A percentile compares a stretch with the other conserved stretches of the same genome.
Evolutionary conservation across 2,113 vertebrate species (phyloP).

Genomic region (Zosterops lateralis): DNA sequence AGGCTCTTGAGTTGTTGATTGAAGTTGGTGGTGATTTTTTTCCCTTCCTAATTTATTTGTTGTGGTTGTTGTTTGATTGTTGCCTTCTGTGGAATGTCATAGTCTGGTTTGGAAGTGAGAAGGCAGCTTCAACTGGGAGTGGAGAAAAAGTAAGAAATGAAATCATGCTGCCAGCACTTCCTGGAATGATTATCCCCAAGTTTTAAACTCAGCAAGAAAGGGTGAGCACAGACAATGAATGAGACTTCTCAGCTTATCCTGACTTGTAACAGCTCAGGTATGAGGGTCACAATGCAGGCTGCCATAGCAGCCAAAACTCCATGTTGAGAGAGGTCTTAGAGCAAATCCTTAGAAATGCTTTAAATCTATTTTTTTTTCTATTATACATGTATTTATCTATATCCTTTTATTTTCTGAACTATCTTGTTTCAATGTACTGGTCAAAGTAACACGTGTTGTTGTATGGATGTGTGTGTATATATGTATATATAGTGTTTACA

Average conservation of each 20-base stretch:
- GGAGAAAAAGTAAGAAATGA: background rate
- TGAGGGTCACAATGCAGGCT: background rate
- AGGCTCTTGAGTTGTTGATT: background rate
- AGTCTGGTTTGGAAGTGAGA: background rate
- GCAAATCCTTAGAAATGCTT: background rate
- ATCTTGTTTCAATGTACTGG: background rate
- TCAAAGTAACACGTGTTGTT: background rate
- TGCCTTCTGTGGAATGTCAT: background rate
- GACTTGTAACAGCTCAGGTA: background rate
- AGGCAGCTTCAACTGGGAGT: background rate
- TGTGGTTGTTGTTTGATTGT: background rate
- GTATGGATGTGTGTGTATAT: background rate
- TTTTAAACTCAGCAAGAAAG: background rate
- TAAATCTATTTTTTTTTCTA: background rate
- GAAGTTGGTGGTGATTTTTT: accelerated
- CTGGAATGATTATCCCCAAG: background rate
- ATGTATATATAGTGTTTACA: background rate
- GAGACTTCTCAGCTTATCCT: background rate
- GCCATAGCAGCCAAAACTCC: background rate
- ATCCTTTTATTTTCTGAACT: background rate
- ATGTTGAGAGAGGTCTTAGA: background rate
- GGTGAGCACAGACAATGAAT: background rate
- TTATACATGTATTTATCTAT: background rate
- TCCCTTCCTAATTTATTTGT: background rate
- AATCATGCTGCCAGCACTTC: background rate